These are phyloP conservation scores for Tubiluchus corallicola DNA, from an alignment of 2,888 invertebrate genomes.

Conservation along the genomic window DNA sequence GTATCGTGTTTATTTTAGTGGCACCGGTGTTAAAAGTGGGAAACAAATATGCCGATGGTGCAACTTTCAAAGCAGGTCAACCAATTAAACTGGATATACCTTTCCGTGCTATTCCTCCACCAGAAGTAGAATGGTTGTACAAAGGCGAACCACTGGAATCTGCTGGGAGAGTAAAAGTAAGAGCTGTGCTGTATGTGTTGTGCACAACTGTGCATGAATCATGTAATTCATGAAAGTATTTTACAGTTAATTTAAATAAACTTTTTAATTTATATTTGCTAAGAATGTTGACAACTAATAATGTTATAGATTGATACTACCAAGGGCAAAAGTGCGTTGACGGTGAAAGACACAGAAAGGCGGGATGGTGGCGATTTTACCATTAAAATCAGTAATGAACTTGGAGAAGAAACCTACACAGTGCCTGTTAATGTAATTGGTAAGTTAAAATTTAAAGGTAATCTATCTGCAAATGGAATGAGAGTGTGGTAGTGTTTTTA, in stretches of 20 bases:
- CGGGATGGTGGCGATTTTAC: neutral
- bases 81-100: neutral
- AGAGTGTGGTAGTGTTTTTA: no score
- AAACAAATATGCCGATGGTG: neutral
- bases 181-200: no score
- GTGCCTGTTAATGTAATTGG: neutral
- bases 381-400: neutral
- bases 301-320: conserved; percentile 3
- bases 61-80: neutral
- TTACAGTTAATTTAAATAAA: no score
- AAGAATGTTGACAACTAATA: no score
- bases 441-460: no score
- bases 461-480: no score
- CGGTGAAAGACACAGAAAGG: neutral
- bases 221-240: no score
- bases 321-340: neutral
- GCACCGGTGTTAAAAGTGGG: neutral
- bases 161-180: neutral
- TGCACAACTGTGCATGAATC: no score
- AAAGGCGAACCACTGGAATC: neutral
- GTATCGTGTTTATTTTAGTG: no score
- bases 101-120: neutral
- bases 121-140: neutral
- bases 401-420: neutral
- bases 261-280: no score